Percentiles rank a stretch among this genome's conserved stretches.
phyloP scores from a whole-genome alignment of 2,113 vertebrate genomes.

The Pterophyllum scalare region DNA sequence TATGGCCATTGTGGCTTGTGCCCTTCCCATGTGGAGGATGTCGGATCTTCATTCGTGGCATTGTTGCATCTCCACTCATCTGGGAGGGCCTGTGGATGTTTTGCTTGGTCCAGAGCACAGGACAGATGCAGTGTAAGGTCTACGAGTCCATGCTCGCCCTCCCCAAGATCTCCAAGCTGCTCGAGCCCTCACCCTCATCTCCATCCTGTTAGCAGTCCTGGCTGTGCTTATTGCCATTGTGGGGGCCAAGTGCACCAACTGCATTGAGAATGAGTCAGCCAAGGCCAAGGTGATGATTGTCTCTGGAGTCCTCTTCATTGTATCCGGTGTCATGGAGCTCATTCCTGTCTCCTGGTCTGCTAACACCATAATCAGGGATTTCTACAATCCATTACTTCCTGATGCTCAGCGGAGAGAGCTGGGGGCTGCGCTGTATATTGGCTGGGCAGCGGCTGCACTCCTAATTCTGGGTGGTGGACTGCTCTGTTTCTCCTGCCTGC shows the following conservation, averaged over 20 bases:
- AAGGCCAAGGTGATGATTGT: slow-evolving; percentile 83
- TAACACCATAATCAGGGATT: slow-evolving; percentile 81
- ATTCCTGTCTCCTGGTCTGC: slow-evolving; percentile 81
- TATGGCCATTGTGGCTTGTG: slow-evolving; percentile 79
- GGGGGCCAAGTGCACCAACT: slow-evolving; percentile 84
- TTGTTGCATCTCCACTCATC: slow-evolving; percentile 82
- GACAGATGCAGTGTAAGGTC: slow-evolving; percentile 84
- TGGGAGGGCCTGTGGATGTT: slow-evolving; percentile 85
- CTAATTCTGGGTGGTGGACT: slow-evolving; percentile 77
- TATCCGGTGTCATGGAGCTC: slow-evolving; percentile 80
- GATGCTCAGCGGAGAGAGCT: slow-evolving; percentile 79
- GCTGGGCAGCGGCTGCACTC: slow-evolving; percentile 78
- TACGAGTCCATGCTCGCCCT: slow-evolving; percentile 81
- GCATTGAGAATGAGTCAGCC: slow-evolving; percentile 80
- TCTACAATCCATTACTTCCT: slow-evolving; percentile 72
- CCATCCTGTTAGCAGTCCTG: slow-evolving; percentile 78
- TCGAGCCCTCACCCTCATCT: slow-evolving; percentile 80
- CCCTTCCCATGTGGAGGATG: slow-evolving; percentile 84
- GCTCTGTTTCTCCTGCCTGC: slow-evolving; percentile 82
- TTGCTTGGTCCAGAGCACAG: slow-evolving; percentile 83
- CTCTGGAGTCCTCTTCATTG: slow-evolving; percentile 62
- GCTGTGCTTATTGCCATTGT: slow-evolving; percentile 79
- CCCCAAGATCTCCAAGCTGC: slow-evolving; percentile 82
- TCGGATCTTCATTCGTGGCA: slow-evolving; percentile 82
- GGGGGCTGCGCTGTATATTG: slow-evolving; percentile 79